These are phyloP conservation scores for Daboia siamensis DNA, from an alignment of 2,113 vertebrate genomes.

Conservation along the genomic window DNA sequence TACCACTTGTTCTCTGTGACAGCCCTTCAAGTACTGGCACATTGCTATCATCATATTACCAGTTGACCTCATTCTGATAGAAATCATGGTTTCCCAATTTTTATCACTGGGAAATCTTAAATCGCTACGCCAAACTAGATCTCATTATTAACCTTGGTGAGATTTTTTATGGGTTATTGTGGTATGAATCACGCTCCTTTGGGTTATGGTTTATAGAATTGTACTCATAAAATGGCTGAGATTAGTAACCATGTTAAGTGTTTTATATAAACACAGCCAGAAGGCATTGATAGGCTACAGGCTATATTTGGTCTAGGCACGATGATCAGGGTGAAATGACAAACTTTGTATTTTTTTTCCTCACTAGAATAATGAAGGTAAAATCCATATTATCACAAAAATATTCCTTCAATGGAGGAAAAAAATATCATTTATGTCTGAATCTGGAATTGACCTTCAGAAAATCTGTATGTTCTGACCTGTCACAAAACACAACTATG, in stretches of 20 bases:
- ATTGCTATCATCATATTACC: neutral
- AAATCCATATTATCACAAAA: neutral
- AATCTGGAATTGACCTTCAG: neutral
- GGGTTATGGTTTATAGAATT: neutral
- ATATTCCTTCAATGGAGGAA: neutral
- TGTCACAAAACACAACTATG: neutral
- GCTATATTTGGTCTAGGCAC: neutral
- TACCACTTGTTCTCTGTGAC: no score
- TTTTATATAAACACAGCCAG: neutral
- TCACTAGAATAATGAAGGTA: neutral
- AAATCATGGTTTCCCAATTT: neutral
- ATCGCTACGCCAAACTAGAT: neutral
- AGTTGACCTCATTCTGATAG: neutral
- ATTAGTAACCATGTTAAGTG: neutral
- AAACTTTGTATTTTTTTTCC: neutral
- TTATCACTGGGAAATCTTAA: neutral
- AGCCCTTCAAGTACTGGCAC: no score
- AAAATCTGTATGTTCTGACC: neutral
- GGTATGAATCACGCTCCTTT: neutral
- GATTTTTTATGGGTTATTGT: neutral
- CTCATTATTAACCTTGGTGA: neutral
- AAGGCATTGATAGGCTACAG: neutral
- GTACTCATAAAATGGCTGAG: neutral
- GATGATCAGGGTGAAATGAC: neutral
- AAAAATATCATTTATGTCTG: neutral